Conservation (phyloP, 2,888 invertebrate genomes). For the Lithosia quadra region DNA sequence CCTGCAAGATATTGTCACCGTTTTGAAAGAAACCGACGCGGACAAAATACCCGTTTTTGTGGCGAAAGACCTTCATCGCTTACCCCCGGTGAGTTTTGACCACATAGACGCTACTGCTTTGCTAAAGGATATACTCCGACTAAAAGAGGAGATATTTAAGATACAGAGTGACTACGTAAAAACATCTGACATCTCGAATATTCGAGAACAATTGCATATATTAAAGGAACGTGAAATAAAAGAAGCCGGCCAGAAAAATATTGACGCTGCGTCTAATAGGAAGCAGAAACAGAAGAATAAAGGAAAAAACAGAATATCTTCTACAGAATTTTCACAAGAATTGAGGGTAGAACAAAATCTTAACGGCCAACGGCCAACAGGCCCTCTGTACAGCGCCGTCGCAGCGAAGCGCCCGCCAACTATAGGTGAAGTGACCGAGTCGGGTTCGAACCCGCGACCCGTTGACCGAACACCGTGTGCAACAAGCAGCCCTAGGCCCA, state of each 20-base stretch:
- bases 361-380: background rate
- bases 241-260: background rate
- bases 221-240: no score
- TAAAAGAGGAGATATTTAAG: constrained; percentile 18
- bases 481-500: background rate
- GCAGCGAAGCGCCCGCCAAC: background rate
- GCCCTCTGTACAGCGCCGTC: background rate
- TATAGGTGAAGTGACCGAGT: background rate
- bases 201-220: background rate
- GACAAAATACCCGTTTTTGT: constrained; percentile 27
- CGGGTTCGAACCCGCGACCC: background rate
- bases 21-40: constrained; percentile 31
- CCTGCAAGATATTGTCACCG: constrained; percentile 28
- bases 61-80: constrained; percentile 26
- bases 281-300: background rate
- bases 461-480: background rate
- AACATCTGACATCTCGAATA: background rate
- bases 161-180: constrained; percentile 1
- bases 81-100: constrained; percentile 32
- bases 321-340: background rate
- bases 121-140: constrained; percentile 22
- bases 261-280: background rate
- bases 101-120: constrained; percentile 28
- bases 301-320: background rate
- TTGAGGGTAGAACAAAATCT: background rate